Base-by-base conservation (phyloP, 2,113 vertebrate species). In the Progne subis region DNA sequence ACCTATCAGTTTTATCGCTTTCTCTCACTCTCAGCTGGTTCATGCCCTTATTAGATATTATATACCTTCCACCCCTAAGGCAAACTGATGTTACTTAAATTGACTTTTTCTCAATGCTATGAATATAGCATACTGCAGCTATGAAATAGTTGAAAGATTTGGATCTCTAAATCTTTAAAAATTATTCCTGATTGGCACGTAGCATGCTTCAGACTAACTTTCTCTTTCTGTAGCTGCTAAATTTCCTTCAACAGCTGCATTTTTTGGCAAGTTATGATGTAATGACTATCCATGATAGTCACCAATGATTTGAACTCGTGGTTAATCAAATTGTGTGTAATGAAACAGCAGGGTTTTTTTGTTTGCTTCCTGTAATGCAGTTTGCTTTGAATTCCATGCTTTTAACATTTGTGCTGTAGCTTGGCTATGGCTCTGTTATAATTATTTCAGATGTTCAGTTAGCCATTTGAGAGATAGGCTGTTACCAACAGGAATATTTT, bases 371-470 rank as follows among this genome's bases (percentile, higher is more conserved):
- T 90, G 29, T n/a, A 83, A 71, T 56, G 39, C 37, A 84, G 50
- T 85, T 87, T 90, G n/a, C 75, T 94, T 96, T 94, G 56, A 83
- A 86, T 81, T 83, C 59, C 80, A 6, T 82, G 39, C 23, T 63
- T 92, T 93, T 96, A 86, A 90, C 80, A 88, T 90, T 88, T 83
- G 19, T 78, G 34, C 23, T 75, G 31, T 75, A 60, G 41, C 28
- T 96, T 92, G 86, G 64, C 82, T 57, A 12, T 57, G 46, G n/a
- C 34, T 80, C 55, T 95, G 44, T 88, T 88, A 71, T 91, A 89
- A 95, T 94, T 88, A 86, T 95, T 93, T 93, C 71, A 90, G 75
- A 88, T 84, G 84, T 63, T 88, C 86, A 85, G 84, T 57, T 91
- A 96, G 90, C 79, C 82, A 64, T 94, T 94, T 94, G 76, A 94